Base-by-base conservation (phyloP, 1,140 invertebrate genomes). In the Hylaeus anthracinus region DNA sequence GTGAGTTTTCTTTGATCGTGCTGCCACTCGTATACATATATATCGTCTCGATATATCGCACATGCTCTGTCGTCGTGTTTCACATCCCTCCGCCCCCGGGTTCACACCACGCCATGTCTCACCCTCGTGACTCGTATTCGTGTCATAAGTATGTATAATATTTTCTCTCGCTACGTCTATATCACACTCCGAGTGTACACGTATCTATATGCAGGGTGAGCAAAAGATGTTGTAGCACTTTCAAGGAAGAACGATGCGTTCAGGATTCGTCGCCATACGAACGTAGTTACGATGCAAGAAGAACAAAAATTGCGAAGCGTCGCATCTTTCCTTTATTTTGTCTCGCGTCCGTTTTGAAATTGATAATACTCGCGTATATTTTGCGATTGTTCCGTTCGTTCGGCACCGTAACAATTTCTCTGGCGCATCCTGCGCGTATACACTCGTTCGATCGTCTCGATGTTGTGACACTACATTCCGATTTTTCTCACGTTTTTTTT, bases 51-150 rank as follows among this genome's bases (percentile, higher is more conserved):
- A 65, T 72, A 79, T 72, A 79, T 72, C 77, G 77, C 77, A 79
- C 77, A 72, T 41, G 77, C 77, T 72, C 70, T 79, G 41, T 79
- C 77, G 70, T 79, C 77, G 73, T 60, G 69, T 79, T 73, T 79
- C 71, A 74, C 70, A 26, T 26, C 26, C 26, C 26, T 26, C 26
- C 26, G 26, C 53, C 48, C 48, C 14, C 41, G 37, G 39, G 60
- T 79, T 72, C 69, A 72, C 39, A 72, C 4, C 51, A 79, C 61
- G 41, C 51, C 70, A 65, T 41, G 39, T 53, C 48, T 72, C 69
- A 79, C 48, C 48, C 51, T 72, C 58, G 69, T 72, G 60, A 70
- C 48, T 72, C 69, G 67, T 70, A 26, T 71, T 53, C 53, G 51
- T 76, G 10, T 12, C 64, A 70, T 53, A 60, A 71, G 70, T 79